These are phyloP conservation scores for Acomys russatus DNA, from an alignment of 2,797 vertebrate species.

Conservation along the genomic window DNA sequence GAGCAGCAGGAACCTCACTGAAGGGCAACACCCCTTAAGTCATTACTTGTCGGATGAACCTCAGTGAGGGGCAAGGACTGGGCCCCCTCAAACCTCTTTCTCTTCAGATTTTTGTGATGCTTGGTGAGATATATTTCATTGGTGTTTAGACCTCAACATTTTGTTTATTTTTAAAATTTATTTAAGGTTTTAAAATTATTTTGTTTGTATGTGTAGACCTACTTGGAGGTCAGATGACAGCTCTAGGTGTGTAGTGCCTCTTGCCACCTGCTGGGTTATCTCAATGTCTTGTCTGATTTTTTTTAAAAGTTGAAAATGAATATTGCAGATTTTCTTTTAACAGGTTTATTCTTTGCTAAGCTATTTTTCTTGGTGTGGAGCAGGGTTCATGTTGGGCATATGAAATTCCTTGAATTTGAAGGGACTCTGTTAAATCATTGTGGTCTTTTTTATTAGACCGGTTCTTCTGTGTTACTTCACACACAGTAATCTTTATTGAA, in stretches of 20 bases:
- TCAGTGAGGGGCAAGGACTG: background rate
- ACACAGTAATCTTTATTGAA: background rate
- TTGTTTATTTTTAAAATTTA: background rate
- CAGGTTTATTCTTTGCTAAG: background rate
- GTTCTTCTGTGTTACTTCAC: background rate
- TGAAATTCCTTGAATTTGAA: conserved; percentile 23
- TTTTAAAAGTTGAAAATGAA: conserved; percentile 45
- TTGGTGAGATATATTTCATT: conserved; percentile 41
- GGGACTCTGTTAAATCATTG: background rate
- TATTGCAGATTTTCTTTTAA: conserved; percentile 55
- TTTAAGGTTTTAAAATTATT: background rate
- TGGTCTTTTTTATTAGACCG: conserved; percentile 5
- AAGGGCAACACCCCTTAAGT: background rate
- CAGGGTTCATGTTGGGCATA: background rate
- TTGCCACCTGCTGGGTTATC: background rate
- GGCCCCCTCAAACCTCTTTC: background rate
- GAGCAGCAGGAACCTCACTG: background rate
- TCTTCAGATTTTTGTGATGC: conserved; percentile 42
- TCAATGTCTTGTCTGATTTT: background rate
- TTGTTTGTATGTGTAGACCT: background rate
- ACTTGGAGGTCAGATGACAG: background rate
- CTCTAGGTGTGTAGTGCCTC: background rate
- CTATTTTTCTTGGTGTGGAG: background rate
- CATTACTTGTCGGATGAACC: background rate
- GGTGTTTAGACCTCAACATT: background rate